Evolutionary conservation across 1,140 invertebrate genomes (phyloP).

Genomic region (Popillia japonica): DNA sequence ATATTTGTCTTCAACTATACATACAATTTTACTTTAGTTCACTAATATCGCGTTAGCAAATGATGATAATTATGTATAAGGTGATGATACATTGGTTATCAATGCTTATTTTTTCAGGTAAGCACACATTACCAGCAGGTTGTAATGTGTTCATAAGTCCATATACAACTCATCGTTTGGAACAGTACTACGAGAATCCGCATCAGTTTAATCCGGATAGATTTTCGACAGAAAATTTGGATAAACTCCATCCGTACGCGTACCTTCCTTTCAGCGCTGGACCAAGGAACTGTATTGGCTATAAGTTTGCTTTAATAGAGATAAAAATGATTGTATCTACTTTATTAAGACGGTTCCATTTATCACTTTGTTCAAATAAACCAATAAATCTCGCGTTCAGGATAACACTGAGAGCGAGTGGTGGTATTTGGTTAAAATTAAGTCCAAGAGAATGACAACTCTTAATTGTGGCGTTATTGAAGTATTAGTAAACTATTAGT

Average conservation of each 20-base stretch:
- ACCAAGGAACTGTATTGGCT: slow-evolving; percentile 38
- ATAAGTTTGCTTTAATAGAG: slow-evolving; percentile 36
- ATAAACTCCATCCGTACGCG: slow-evolving; percentile 32
- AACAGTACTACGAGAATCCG: slow-evolving; percentile 32
- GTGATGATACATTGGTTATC: too few species aligned
- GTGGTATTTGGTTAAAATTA: slow-evolving; percentile 30
- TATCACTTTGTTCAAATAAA: not conserved
- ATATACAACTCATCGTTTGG: slow-evolving; percentile 20
- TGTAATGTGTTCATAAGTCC: slow-evolving; percentile 54
- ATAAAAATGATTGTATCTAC: slow-evolving; percentile 36
- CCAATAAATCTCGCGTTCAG: not conserved
- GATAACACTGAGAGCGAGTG: slow-evolving; percentile 33
- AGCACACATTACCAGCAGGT: slow-evolving; percentile 58
- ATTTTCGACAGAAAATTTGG: slow-evolving; percentile 34
- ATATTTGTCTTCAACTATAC: too few species aligned
- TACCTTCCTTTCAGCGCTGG: slow-evolving; percentile 36
- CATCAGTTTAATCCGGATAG: slow-evolving; percentile 36
- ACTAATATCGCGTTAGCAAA: too few species aligned
- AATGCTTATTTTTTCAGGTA: slow-evolving; percentile 44
- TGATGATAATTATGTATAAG: too few species aligned
- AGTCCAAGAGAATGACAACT: not conserved
- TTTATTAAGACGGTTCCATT: not conserved
- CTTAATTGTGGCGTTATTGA: not conserved
- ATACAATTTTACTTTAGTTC: too few species aligned
- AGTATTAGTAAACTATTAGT: too few species aligned